Evolutionary conservation across 2,113 vertebrate genomes (phyloP), one percentile per base, ranked within the genome.

Genomic region (Cinclus mexicanus): DNA sequence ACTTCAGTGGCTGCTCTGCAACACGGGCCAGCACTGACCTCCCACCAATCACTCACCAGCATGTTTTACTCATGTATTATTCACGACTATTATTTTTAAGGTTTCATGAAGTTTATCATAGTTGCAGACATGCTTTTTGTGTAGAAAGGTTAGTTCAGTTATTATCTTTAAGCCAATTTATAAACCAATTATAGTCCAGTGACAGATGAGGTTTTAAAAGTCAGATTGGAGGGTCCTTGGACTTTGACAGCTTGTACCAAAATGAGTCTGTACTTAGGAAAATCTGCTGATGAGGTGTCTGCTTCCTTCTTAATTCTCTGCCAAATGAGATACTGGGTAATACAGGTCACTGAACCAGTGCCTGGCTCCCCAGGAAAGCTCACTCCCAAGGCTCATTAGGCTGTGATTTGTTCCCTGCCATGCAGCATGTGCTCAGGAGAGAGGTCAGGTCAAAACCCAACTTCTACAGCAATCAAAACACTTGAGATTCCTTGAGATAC

Each of bases 201-300:
- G 82, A 92, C 47, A 87, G 93, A 81, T 37, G 88, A 79, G 83
- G 77, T 91, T 96, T 92, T 93, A 91, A 95, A 89, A 95, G 75
- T 49, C 65, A 86, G 89, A 87, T 2, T 81, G 71, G 71, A 95
- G 53, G 49, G 95, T 84, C 97, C 96, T 98, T 97, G 97, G 95
- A 97, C 98, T 98, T 97, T 97, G 97, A 85, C 94, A 95, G 77
- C 57, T 69, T 53, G 78, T 59, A 90, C 61, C 93, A 81, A 87
- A 90, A 91, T 49, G 84, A 93, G 90, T 56, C 89, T 95, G 87
- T 26, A 35, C 85, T 90, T 59, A 41, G 91, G 70, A 93, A 95
- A 97, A 97, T 95, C 76, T 97, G 97, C 98, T 98, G 98, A 98
- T 95, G 79, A 68, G 76, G 96, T 88, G 97, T 97, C 97, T 98